A percentile compares a stretch with the other conserved stretches of the same genome.
Conservation (phyloP, 2,888 invertebrate species). For the Parnassius smintheus region DNA sequence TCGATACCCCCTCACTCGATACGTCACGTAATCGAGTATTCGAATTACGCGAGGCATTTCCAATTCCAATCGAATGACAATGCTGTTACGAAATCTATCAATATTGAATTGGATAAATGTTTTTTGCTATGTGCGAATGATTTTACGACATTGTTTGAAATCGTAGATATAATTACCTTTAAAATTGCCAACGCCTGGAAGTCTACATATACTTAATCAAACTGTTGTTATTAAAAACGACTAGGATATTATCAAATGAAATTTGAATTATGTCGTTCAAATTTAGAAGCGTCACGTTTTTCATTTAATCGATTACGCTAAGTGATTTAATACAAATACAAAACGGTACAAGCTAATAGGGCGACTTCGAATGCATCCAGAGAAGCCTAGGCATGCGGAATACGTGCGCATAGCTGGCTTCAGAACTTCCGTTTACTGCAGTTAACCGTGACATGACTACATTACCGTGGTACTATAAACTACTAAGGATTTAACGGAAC, state of each 20-base stretch:
- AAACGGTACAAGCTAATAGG: constrained; percentile 20
- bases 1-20: not conserved
- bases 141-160: no score
- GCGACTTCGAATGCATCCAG: constrained; percentile 18
- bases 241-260: no score
- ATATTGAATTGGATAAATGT: not conserved
- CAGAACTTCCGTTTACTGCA: constrained; percentile 14
- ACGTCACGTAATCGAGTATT: constrained; percentile 2
- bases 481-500: not conserved
- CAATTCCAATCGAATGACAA: not conserved
- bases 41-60: not conserved
- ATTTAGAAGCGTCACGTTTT: no score
- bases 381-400: constrained; percentile 30
- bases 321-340: no score
- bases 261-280: no score
- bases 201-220: no score
- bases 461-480: not conserved
- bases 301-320: no score
- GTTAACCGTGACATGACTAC: constrained; percentile 17
- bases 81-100: constrained; percentile 1
- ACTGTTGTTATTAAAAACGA: no score
- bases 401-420: constrained; percentile 25
- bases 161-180: no score
- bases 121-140: no score
- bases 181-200: no score